These are phyloP conservation scores for Julus scandinavius DNA, from an alignment of 2,888 invertebrate genomes.

Conservation along the genomic window DNA sequence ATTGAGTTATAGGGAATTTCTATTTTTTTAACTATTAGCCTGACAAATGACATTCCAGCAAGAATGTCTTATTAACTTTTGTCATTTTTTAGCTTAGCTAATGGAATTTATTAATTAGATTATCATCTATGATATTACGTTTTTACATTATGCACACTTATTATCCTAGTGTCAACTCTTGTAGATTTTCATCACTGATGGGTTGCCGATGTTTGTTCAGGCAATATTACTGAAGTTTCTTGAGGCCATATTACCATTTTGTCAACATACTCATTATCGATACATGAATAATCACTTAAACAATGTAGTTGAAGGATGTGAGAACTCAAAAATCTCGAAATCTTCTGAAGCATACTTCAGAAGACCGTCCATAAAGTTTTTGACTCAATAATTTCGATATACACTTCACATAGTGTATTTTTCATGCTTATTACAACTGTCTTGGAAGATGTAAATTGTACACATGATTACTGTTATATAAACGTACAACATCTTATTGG, in stretches of 20 bases:
- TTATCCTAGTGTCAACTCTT: background rate
- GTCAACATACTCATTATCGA: conserved; percentile 8
- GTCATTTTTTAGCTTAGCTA: background rate
- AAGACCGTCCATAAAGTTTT: no score
- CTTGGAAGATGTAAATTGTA: no score
- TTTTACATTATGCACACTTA: background rate
- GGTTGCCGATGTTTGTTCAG: background rate
- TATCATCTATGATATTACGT: background rate
- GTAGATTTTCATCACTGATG: background rate
- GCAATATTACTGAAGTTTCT: background rate
- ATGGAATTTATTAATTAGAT: conserved; percentile 22
- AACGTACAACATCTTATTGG: no score
- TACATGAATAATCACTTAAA: conserved; percentile 37
- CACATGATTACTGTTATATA: no score
- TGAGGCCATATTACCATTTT: background rate
- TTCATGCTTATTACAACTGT: no score
- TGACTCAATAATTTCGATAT: no score
- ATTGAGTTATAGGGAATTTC: background rate
- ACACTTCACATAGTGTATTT: no score
- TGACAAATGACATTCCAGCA: background rate
- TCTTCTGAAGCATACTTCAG: background rate
- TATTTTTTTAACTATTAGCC: background rate
- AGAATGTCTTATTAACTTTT: background rate
- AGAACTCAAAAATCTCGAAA: background rate
- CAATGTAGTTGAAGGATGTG: background rate